Evolutionary conservation across 2,113 vertebrate species (phyloP), one percentile per base, ranked within the genome.

Genomic region (Lepus timidus): DNA sequence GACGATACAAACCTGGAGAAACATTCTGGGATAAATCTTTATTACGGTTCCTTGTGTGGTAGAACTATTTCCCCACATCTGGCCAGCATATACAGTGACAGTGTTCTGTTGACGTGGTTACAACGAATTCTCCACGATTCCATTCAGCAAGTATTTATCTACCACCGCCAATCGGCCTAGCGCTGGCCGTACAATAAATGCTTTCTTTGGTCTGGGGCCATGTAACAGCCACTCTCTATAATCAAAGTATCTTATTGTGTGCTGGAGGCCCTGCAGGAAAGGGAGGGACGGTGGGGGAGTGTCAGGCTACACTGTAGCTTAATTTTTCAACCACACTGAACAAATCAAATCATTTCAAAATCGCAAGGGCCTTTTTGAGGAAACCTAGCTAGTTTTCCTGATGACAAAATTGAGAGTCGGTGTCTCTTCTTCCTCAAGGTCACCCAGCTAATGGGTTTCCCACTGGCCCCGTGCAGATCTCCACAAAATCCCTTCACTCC

Each of bases 191-290:
- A 95, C 95, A 97, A 97, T 96, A 97, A 97, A 95, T 92, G 97
- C 95, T 97, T 97, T 97, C 97, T 97, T 97, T 96, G 97, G 95
- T 96, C 36, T 36, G 58, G 36, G 85, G 95, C 96, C 97, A 97
- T 67, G 76, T 17, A 92, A 93, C 90, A 79, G 87, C 51, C 76
- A 90, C 95, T 83, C 83, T 97, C 83, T 80, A 79, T 51, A 93
- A 91, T 88, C 33, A 95, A 90, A 95, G 93, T 94, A 51, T 88
- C 71, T 70, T 93, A 92, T 64, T 97, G 95, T 94, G 90, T 62
- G 36, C 80, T 49, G 58, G n/a, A 74, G 58, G 71, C 74, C 61
- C 29, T 52, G 94, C 44, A 74, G 82, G 78, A 84, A 90, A 82
- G 65, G 62, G 55, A 44, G 49, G 68, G 65, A 11, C 31, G 55